Percentiles rank a stretch among this genome's conserved stretches.
Conservation (phyloP, 2,888 invertebrate genomes). For the Scaptomyza caliginosa region DNA sequence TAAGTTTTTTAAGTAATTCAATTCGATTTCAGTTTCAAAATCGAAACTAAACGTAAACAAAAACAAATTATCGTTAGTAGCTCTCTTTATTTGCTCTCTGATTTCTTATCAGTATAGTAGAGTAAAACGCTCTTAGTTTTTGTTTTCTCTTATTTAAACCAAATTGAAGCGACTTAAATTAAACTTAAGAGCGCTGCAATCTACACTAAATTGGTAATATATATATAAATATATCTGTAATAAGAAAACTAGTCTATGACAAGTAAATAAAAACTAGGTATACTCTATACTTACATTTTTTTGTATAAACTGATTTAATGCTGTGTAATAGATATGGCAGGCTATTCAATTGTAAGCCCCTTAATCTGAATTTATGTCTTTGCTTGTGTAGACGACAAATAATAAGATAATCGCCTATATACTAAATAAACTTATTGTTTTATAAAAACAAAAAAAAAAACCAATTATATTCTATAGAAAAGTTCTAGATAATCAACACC, state of each 20-base stretch:
- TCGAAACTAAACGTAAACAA: constrained; percentile 4
- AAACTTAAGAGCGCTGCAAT: background rate
- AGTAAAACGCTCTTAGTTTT: constrained; percentile 16
- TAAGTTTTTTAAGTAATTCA: no score
- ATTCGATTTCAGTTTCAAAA: background rate
- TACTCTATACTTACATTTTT: constrained; percentile 1
- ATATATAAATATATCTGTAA: background rate
- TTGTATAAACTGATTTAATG: constrained; percentile 21
- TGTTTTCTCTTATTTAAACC: constrained; percentile 15
- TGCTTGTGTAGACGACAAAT: constrained; percentile 10
- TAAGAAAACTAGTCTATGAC: background rate
- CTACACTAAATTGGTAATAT: background rate
- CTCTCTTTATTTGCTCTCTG: background rate
- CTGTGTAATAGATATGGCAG: constrained; percentile 40
- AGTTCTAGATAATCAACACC: background rate
- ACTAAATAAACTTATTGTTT: background rate
- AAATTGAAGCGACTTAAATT: background rate
- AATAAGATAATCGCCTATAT: background rate
- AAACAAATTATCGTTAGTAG: background rate
- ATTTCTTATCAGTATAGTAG: constrained; percentile 16
- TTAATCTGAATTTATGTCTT: constrained; percentile 46
- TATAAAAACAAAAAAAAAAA: no score
- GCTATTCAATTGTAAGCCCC: constrained; percentile 49
- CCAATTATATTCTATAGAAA: background rate
- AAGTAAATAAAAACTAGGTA: background rate